Conservation (phyloP, 2,888 invertebrate genomes). For the Neoaliturus tenellus region DNA sequence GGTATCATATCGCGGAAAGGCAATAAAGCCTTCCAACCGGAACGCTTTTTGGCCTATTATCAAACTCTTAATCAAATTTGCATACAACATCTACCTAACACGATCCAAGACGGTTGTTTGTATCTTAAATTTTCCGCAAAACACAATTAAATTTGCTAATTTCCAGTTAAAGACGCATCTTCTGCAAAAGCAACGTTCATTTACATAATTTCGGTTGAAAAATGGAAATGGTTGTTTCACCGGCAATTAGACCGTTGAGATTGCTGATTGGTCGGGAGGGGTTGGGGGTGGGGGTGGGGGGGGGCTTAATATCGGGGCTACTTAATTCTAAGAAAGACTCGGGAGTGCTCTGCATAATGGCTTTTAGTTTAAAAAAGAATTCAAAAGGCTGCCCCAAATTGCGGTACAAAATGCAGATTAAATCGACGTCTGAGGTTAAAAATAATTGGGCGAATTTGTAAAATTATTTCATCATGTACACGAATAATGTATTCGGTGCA, state of each 20-base stretch:
- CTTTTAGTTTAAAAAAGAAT: constrained; percentile 22
- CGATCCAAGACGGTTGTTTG: background rate
- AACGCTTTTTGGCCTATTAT: background rate
- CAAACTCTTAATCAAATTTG: constrained; percentile 25
- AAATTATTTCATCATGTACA: background rate
- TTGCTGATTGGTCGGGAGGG: constrained; percentile 35
- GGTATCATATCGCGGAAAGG: background rate
- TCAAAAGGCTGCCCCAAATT: constrained; percentile 3
- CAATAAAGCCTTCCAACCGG: background rate
- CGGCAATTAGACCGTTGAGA: constrained; percentile 42
- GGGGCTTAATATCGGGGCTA: constrained; percentile 29
- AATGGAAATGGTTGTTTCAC: constrained; percentile 46
- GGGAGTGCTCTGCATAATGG: constrained; percentile 28
- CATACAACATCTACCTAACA: constrained; percentile 19
- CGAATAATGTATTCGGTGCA: too few species aligned
- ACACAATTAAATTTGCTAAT: constrained; percentile 39
- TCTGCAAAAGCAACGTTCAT: constrained; percentile 3
- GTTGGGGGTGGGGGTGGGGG: background rate
- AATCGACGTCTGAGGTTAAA: background rate
- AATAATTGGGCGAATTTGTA: background rate
- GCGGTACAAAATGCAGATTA: background rate
- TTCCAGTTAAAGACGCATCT: constrained; percentile 8
- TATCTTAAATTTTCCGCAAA: constrained; percentile 18
- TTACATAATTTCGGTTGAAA: constrained; percentile 44
- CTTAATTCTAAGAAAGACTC: constrained; percentile 15